These are phyloP conservation scores for Sarcophaga subvicina DNA, from an alignment of 2,888 invertebrate species.

Conservation along the genomic window DNA sequence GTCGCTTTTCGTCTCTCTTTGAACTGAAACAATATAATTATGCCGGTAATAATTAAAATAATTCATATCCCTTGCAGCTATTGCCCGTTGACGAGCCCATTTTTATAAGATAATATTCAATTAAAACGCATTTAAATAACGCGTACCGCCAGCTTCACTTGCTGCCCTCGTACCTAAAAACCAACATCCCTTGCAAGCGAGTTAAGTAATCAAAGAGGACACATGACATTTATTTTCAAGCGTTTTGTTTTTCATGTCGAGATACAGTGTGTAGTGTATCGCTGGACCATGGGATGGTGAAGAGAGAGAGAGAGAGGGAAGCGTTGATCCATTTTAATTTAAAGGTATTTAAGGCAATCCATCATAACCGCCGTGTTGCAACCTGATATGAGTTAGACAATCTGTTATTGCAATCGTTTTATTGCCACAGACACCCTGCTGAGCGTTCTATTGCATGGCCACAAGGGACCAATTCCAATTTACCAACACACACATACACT, in stretches of 20 bases:
- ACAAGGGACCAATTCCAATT: constrained; percentile 82
- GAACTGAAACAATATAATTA: constrained; percentile 30
- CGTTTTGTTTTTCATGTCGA: neutral
- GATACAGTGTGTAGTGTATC: neutral
- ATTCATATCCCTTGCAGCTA: constrained; percentile 51
- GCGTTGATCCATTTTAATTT: constrained; percentile 79
- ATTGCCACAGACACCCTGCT: constrained; percentile 75
- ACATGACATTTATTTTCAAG: constrained; percentile 16
- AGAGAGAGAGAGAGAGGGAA: constrained; percentile 57
- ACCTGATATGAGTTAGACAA: constrained; percentile 80
- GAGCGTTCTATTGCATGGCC: constrained; percentile 81
- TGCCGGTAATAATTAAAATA: constrained; percentile 49
- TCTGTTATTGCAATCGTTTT: constrained; percentile 78
- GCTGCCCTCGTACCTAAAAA: constrained; percentile 3
- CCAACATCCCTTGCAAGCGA: constrained; percentile 59
- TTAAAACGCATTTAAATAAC: constrained; percentile 78
- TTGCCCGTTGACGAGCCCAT: constrained; percentile 27
- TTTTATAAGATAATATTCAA: constrained; percentile 72
- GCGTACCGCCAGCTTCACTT: constrained; percentile 51
- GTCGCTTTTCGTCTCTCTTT: neutral
- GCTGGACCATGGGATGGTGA: constrained; percentile 34
- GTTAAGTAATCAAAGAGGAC: constrained; percentile 26
- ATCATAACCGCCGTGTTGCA: constrained; percentile 77
- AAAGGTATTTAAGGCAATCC: constrained; percentile 81
- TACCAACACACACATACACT: constrained; percentile 55